Conservation (phyloP, 1,140 invertebrate species). For the Diprion similis region DNA sequence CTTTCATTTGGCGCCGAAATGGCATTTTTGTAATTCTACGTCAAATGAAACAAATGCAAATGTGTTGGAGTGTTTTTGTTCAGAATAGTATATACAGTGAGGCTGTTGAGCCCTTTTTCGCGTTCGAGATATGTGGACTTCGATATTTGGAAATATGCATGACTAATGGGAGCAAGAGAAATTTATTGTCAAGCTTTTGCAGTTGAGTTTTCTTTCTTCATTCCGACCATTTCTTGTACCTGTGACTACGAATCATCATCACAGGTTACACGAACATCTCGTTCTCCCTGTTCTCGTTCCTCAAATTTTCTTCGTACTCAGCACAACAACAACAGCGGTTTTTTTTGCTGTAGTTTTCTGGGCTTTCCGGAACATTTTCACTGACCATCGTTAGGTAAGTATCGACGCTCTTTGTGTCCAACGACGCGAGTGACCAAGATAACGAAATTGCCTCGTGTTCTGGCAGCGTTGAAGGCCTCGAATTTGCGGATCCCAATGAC, state of each 20-base stretch:
- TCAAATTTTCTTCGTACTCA: constrained; percentile 57
- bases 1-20: no score
- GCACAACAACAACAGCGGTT: constrained; percentile 48
- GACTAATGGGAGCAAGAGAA: not conserved
- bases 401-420: constrained; percentile 54
- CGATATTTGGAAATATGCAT: no score
- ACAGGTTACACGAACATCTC: constrained; percentile 55
- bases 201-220: constrained; percentile 7
- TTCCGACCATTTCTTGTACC: not conserved
- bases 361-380: constrained; percentile 39
- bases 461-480: constrained; percentile 37
- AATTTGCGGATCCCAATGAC: constrained; percentile 25
- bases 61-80: no score
- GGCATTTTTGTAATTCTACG: no score
- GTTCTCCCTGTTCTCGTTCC: constrained; percentile 57
- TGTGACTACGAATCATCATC: not conserved
- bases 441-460: constrained; percentile 46
- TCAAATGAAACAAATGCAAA: no score
- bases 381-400: constrained; percentile 55
- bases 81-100: no score
- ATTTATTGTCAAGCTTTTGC: constrained; percentile 11
- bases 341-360: not conserved
- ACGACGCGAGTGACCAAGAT: constrained; percentile 51
- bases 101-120: no score
- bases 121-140: no score